Conservation (phyloP, 37 sponge, comb jelly and placozoan genomes). For the Aplysina aerophoba region DNA sequence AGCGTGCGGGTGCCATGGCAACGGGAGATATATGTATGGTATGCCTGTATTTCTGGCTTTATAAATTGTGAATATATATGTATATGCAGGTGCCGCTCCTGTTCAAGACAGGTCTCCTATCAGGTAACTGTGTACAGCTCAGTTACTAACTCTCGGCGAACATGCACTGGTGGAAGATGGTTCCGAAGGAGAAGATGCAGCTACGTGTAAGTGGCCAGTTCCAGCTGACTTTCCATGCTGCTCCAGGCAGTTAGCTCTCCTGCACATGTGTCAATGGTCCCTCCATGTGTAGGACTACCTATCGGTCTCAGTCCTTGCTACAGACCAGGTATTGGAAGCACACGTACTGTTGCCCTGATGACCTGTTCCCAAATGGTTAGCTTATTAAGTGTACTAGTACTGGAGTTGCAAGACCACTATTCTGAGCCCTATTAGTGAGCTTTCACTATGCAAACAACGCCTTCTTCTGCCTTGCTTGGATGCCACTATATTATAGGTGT, state of each 20-base stretch:
- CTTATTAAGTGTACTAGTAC: too few species aligned
- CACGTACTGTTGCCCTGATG: not conserved
- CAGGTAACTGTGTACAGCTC: too few species aligned
- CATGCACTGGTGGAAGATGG: not conserved
- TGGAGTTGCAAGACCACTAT: too few species aligned
- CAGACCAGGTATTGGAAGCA: constrained; percentile 7
- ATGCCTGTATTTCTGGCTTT: too few species aligned
- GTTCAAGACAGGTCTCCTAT: too few species aligned
- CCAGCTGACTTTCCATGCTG: not conserved
- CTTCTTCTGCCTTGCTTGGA: not conserved
- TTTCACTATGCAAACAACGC: not conserved
- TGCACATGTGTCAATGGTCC: not conserved
- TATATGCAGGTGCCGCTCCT: too few species aligned
- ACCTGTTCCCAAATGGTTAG: not conserved
- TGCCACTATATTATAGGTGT: not conserved
- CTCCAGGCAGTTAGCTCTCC: too few species aligned
- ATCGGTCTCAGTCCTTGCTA: too few species aligned
- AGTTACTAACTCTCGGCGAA: not conserved
- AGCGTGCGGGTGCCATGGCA: too few species aligned
- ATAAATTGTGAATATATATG: too few species aligned
- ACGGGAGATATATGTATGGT: too few species aligned
- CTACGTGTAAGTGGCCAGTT: not conserved
- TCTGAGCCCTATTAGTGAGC: not conserved
- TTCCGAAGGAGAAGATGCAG: not conserved
- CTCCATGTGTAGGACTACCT: not conserved